A percentile compares a stretch with the other conserved stretches of the same genome.
Evolutionary conservation across 2,797 vertebrate species (phyloP).

Genomic region (Distichodus sexfasciatus): DNA sequence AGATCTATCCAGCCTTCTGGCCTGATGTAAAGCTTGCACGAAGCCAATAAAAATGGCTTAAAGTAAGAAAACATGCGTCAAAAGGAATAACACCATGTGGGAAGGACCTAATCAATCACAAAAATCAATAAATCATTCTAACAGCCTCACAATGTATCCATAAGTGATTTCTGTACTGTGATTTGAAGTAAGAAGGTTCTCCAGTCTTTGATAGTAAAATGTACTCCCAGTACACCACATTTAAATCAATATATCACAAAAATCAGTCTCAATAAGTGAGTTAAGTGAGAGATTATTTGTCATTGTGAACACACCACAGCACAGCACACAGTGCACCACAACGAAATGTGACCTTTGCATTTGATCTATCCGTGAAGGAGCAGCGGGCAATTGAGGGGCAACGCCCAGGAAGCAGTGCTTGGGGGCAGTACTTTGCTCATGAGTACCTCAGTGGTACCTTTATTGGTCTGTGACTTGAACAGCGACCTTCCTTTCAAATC

Average conservation of each 20-base stretch:
- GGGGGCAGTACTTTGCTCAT: too few relatives aligned
- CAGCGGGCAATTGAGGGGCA: too few relatives aligned
- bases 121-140: background rate
- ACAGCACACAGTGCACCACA: too few relatives aligned
- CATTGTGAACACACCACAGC: too few relatives aligned
- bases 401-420: too few relatives aligned
- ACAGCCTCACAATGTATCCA: background rate
- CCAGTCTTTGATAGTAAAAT: background rate
- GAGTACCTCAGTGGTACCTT: too few relatives aligned
- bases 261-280: too few relatives aligned
- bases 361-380: too few relatives aligned
- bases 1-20: conserved; percentile 12
- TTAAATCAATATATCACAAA: background rate
- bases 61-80: conserved; percentile 29
- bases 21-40: conserved; percentile 15
- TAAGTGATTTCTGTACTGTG: background rate
- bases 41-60: too few relatives aligned
- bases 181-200: background rate
- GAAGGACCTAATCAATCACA: background rate
- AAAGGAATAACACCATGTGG: conserved; percentile 10
- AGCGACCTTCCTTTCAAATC: background rate
- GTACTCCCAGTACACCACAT: background rate
- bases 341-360: too few relatives aligned
- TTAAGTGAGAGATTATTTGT: too few relatives aligned
- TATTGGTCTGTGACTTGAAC: too few relatives aligned